phyloP scores from a whole-genome alignment of 2,113 vertebrate species.

The Oophaga pumilio region DNA sequence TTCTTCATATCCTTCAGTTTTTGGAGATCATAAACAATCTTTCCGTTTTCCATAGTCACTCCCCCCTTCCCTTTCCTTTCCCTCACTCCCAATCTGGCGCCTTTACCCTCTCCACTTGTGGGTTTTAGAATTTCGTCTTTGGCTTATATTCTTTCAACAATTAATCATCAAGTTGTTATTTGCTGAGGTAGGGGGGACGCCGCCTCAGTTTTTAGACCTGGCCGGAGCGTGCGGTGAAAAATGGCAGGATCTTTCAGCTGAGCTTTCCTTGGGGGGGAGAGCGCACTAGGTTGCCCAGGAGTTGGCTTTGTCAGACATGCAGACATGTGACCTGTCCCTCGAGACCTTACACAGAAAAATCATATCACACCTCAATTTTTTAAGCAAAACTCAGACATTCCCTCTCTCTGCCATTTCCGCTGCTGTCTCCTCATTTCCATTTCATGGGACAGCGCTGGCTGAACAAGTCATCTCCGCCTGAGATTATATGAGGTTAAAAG shows the following conservation, averaged over 20 bases:
- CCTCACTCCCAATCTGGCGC: constrained; percentile 29
- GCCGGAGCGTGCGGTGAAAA: constrained; percentile 5
- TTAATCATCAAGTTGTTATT: constrained; percentile 48
- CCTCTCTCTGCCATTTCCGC: constrained; percentile 33
- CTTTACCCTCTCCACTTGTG: constrained; percentile 28
- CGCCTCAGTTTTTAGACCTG: constrained; percentile 24
- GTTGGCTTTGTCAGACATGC: constrained; percentile 40
- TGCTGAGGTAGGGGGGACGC: constrained; percentile 28
- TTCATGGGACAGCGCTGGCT: constrained; percentile 39
- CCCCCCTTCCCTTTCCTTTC: not conserved
- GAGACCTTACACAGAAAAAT: constrained; percentile 34
- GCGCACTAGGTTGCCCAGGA: constrained; percentile 32
- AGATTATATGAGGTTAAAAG: constrained; percentile 45
- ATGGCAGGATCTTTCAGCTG: constrained; percentile 33
- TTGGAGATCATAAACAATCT: constrained; percentile 31
- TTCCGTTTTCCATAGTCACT: constrained; percentile 8
- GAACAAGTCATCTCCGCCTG: constrained; percentile 28
- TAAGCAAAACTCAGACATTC: constrained; percentile 50
- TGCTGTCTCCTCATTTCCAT: constrained; percentile 47
- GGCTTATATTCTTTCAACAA: constrained; percentile 46
- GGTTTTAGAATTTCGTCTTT: constrained; percentile 24
- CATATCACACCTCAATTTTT: constrained; percentile 47
- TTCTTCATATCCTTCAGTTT: not conserved
- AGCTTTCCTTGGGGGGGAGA: not conserved
- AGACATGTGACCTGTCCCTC: constrained; percentile 41